A percentile compares a stretch with the other conserved stretches of the same genome.
Conservation (phyloP, 2,888 invertebrate species). For the Caenorhabditis sp. region DNA sequence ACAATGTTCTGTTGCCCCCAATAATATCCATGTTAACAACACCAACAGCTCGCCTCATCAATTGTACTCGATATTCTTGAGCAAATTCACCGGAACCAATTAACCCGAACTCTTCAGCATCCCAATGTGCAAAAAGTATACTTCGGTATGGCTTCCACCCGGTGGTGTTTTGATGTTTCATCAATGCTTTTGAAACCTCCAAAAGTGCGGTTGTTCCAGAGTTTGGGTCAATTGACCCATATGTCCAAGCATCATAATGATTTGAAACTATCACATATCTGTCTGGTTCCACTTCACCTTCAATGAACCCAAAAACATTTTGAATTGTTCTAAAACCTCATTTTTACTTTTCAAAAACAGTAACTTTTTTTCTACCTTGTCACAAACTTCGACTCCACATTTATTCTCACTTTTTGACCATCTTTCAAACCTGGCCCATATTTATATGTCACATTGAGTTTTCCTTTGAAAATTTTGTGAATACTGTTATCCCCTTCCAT, state of each 20-base stretch:
- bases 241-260: conserved; percentile 75
- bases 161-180: conserved; percentile 45
- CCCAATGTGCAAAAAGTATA: conserved; percentile 73
- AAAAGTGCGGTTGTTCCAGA: conserved; percentile 73
- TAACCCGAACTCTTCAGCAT: conserved; percentile 72
- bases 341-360: too few relatives aligned
- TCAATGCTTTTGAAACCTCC: conserved; percentile 71
- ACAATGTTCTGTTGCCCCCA: conserved; percentile 58
- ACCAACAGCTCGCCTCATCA: conserved; percentile 71
- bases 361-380: conserved; percentile 36
- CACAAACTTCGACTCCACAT: conserved; percentile 53
- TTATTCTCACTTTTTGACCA: conserved; percentile 46
- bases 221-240: conserved; percentile 72
- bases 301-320: conserved; percentile 71
- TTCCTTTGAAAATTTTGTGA: conserved; percentile 5
- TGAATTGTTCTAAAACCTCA: conserved; percentile 54
- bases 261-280: conserved; percentile 74
- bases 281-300: conserved; percentile 72
- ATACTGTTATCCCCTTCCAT: conserved; percentile 66
- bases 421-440: conserved; percentile 71
- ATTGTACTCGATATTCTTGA: conserved; percentile 69
- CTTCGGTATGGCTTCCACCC: conserved; percentile 74
- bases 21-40: conserved; percentile 72
- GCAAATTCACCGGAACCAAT: conserved; percentile 74
- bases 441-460: conserved; percentile 68